Evolutionary conservation across 2,888 invertebrate genomes (phyloP).

Genomic region (Agrochola lota): DNA sequence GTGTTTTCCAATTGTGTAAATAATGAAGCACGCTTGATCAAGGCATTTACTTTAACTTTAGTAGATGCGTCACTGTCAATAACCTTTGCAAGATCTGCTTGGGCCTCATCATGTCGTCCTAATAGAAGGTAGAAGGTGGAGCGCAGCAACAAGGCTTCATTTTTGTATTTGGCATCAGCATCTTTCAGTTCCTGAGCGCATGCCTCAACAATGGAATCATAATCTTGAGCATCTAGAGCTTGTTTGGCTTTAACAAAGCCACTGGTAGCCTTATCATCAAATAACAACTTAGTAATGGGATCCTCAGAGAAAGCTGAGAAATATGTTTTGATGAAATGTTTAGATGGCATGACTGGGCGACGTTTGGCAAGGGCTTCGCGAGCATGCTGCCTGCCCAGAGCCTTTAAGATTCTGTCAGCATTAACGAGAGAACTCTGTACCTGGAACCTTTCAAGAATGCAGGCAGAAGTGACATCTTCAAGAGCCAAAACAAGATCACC

Average conservation of each 20-base stretch:
- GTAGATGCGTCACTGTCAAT: constrained; percentile 92
- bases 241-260: constrained; percentile 94
- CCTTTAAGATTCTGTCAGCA: constrained; percentile 97
- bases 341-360: constrained; percentile 95
- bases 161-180: constrained; percentile 91
- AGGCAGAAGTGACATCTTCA: constrained; percentile 98
- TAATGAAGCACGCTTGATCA: constrained; percentile 96
- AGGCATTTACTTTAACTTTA: constrained; percentile 94
- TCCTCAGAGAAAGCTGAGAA: constrained; percentile 97
- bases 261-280: constrained; percentile 84
- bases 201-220: constrained; percentile 94
- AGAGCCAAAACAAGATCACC: constrained; percentile 95
- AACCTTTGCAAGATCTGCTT: constrained; percentile 93
- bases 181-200: constrained; percentile 94
- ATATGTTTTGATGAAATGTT: constrained; percentile 96
- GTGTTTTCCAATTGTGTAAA: constrained; percentile 94
- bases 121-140: constrained; percentile 95
- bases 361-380: constrained; percentile 93
- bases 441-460: constrained; percentile 96
- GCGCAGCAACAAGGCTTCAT: constrained; percentile 94
- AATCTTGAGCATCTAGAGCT: constrained; percentile 93
- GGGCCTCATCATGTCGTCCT: constrained; percentile 93
- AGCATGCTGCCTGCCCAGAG: constrained; percentile 94
- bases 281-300: constrained; percentile 92
- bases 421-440: constrained; percentile 95